Base-by-base conservation (phyloP, 2,888 invertebrate species). In the Brachyptera risi region DNA sequence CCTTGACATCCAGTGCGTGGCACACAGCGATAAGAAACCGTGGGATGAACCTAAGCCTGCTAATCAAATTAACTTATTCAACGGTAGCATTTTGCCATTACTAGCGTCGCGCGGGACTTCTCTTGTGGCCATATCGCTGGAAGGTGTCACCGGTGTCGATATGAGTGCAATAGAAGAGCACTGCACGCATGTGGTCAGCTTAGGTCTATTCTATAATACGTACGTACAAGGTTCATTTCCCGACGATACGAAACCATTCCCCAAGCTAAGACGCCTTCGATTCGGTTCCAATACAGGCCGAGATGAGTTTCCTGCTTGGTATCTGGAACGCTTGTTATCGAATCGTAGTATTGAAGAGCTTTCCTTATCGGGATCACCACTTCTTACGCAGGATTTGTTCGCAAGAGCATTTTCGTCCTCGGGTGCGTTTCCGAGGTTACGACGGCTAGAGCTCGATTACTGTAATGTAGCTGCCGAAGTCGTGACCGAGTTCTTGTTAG, bases 381-480 rank as follows among this genome's bases (percentile, higher is more conserved):
- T 67, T 2, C 63, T 65, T 40, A 60, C 65, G 26, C 42, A 61
- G 21, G 62, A 64, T n/a, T 57, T 67, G 4, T 67, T 67, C 49
- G 59, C 60, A 11, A 35, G 58, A 24, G 64, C 61, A 4, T 67
- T 67, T 58, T 59, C 35, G 7, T 63, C 64, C 17, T 58, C 64
- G 7, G 44, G 47, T 15, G 61, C 61, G 27, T 67, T 65, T 37
- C 65, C 62, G n/a, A 35, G 58, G 19, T 51, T 66, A n/a, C 47
- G 24, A 1, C 47, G 47, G 21, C 47, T 67, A 7, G 67, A 67
- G 49, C 47, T 67, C 11, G 67, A 65, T 38, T 65, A 67, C 40
- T 67, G 67, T 35, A 67, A 65, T 56, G 59, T 67, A 31, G 59
- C 64, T 13, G 60, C 64, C 21, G 65, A 67, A 23, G 59, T 65